phyloP scores from a whole-genome alignment of 1,140 invertebrate species.

The Drosophila nasuta region DNA sequence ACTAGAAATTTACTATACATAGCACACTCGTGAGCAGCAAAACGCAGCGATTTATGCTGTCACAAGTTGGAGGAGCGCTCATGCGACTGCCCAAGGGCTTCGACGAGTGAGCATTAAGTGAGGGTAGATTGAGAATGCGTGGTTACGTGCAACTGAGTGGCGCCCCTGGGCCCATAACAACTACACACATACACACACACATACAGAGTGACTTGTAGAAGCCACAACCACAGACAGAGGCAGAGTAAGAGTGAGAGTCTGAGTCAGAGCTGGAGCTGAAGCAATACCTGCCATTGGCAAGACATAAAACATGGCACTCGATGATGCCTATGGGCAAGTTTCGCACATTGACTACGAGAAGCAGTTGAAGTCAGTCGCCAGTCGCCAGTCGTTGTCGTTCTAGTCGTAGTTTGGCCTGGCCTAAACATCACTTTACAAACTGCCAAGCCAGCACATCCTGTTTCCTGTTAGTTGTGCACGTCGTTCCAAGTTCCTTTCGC shows the following conservation, averaged over 20 bases:
- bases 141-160: constrained; percentile 46
- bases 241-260: background rate
- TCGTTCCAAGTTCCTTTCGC: background rate
- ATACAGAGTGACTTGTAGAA: constrained; percentile 33
- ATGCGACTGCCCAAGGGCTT: constrained; percentile 29
- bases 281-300: constrained; percentile 60
- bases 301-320: constrained; percentile 80
- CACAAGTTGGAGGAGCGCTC: constrained; percentile 51
- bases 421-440: constrained; percentile 79
- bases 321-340: constrained; percentile 79
- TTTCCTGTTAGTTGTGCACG: constrained; percentile 75
- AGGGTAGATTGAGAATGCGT: constrained; percentile 28
- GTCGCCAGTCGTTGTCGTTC: constrained; percentile 2
- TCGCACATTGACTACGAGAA: constrained; percentile 46
- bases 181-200: constrained; percentile 37
- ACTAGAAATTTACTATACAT: background rate
- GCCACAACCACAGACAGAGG: constrained; percentile 23
- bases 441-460: constrained; percentile 82
- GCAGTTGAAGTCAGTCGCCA: background rate
- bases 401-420: constrained; percentile 46
- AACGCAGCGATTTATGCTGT: constrained; percentile 76
- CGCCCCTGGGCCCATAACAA: constrained; percentile 69
- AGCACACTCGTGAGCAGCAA: constrained; percentile 26
- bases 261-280: background rate
- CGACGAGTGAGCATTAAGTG: constrained; percentile 16